Evolutionary conservation across 1,140 invertebrate genomes (phyloP).

Genomic region (Steinernema feltiae): DNA sequence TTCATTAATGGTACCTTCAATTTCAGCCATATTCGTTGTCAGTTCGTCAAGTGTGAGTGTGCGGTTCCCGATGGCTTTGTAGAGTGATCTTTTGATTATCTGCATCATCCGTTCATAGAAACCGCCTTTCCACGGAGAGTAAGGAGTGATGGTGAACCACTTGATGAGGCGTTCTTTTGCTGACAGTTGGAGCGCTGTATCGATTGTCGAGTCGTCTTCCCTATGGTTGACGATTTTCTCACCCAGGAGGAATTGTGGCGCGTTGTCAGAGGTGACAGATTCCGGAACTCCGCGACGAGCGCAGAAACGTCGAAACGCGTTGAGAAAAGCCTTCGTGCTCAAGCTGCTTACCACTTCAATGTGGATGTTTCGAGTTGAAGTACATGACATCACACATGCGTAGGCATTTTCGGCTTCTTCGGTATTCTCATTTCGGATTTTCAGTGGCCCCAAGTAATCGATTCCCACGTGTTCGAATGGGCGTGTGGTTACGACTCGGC

Average conservation of each 20-base stretch:
- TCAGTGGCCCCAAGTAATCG: not conserved
- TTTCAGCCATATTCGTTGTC: not conserved
- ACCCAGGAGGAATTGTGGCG: not conserved
- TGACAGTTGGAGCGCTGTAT: not conserved
- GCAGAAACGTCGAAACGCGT: not conserved
- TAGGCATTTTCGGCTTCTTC: not conserved
- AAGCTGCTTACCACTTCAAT: not conserved
- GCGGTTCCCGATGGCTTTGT: not conserved
- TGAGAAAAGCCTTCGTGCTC: not conserved
- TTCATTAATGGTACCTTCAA: not conserved
- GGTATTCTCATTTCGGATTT: not conserved
- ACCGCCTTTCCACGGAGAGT: not conserved
- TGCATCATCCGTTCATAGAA: slow-evolving; percentile 6
- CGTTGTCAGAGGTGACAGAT: not conserved
- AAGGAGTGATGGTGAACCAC: not conserved
- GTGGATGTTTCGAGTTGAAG: not conserved
- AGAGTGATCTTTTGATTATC: not conserved
- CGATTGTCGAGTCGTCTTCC: not conserved
- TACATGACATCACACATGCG: not conserved
- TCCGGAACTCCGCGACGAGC: not conserved
- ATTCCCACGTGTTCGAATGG: not conserved
- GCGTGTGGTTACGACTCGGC: not conserved
- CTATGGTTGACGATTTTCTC: not conserved
- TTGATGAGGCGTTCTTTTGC: not conserved
- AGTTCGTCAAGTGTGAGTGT: not conserved